Conservation (phyloP, 2,888 invertebrate species). For the Brachycybe producta region DNA sequence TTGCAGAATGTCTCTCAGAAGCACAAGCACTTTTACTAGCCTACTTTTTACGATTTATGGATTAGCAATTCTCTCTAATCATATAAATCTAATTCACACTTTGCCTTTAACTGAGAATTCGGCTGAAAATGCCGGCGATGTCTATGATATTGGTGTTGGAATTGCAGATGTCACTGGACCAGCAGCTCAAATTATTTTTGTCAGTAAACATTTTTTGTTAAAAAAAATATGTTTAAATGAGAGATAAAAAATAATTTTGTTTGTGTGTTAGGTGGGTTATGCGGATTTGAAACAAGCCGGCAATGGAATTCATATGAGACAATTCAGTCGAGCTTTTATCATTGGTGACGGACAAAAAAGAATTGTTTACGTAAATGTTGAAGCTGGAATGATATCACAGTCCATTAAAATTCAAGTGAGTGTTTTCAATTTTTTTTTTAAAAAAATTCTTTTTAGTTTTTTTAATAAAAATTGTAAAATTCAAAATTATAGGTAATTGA, state of each 20-base stretch:
- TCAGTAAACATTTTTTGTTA: too few species aligned
- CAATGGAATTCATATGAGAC: constrained; percentile 69
- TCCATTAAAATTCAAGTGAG: constrained; percentile 62
- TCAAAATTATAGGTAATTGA: constrained; percentile 9
- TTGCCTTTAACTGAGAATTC: too few species aligned
- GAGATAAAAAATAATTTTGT: too few species aligned
- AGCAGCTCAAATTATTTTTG: constrained; percentile 74
- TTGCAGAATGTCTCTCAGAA: too few species aligned
- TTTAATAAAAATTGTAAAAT: neutral
- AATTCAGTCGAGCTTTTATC: constrained; percentile 74
- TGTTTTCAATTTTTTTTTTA: neutral
- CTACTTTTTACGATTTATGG: too few species aligned
- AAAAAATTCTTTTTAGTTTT: neutral
- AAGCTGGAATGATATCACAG: constrained; percentile 76
- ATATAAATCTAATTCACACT: too few species aligned
- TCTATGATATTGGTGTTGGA: constrained; percentile 56
- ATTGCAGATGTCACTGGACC: constrained; percentile 87
- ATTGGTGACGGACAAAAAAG: constrained; percentile 52
- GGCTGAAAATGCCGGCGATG: neutral
- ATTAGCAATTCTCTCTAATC: too few species aligned
- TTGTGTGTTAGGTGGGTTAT: constrained; percentile 96
- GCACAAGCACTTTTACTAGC: too few species aligned
- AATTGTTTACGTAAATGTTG: constrained; percentile 69
- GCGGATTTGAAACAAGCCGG: constrained; percentile 72
- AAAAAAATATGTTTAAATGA: too few species aligned